Conservation (phyloP, 2,797 vertebrate species). For the Pogoniulus pusillus region DNA sequence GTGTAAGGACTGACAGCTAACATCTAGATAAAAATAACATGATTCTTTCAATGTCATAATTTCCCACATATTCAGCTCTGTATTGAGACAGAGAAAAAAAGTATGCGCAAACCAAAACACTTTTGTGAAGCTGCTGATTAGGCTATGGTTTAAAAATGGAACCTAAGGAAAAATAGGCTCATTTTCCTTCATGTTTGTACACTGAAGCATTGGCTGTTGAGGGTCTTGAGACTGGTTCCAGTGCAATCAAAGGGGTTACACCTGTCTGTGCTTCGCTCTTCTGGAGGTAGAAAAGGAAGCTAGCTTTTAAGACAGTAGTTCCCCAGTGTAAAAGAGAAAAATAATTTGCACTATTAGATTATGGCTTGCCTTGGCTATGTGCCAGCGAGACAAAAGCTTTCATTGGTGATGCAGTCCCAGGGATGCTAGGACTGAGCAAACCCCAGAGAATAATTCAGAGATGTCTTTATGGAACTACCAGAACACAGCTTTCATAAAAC, state of each 20-base stretch:
- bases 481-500: constrained; percentile 23
- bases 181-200: neutral
- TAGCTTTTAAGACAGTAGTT: constrained; percentile 36
- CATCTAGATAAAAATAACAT: neutral
- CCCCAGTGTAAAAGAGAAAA: constrained; percentile 57
- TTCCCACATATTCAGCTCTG: neutral
- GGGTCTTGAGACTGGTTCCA: neutral
- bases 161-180: neutral
- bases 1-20: neutral
- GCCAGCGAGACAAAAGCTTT: constrained; percentile 53
- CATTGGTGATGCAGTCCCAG: constrained; percentile 14
- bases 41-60: constrained; percentile 3
- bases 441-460: neutral
- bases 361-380: constrained; percentile 62
- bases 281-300: constrained; percentile 19
- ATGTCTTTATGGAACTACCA: constrained; percentile 25
- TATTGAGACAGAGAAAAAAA: constrained; percentile 21
- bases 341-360: constrained; percentile 68
- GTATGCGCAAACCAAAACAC: neutral
- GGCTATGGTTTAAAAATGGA: constrained; percentile 19
- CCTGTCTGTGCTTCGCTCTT: neutral
- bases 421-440: neutral
- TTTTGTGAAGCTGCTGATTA: constrained; percentile 43
- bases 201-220: neutral
- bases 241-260: neutral